Evolutionary conservation across 2,888 invertebrate species (phyloP).

Genomic region (Brenthis ino): DNA sequence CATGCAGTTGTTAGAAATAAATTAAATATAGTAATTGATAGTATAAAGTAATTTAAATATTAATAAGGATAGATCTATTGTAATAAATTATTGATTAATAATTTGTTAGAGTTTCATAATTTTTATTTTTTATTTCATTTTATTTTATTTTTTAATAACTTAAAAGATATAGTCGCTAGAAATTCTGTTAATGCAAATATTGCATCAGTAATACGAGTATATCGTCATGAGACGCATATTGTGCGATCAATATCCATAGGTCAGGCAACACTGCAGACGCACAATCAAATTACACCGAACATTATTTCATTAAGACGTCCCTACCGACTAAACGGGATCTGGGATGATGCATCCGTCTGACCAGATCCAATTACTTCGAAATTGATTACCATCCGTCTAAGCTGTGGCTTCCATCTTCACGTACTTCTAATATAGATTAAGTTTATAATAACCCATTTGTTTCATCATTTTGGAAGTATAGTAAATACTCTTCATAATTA

Average conservation of each 20-base stretch:
- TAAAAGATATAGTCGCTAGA: too few relatives aligned
- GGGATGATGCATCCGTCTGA: slow-evolving; percentile 62
- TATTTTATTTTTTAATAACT: too few relatives aligned
- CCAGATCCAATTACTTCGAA: slow-evolving; percentile 73
- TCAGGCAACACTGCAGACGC: slow-evolving; percentile 31
- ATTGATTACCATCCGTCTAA: slow-evolving; percentile 70
- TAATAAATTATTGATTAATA: too few relatives aligned
- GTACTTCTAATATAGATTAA: slow-evolving; percentile 29
- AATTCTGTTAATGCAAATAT: slow-evolving; percentile 4
- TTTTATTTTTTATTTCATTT: too few relatives aligned
- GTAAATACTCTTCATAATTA: neutral
- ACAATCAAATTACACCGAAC: slow-evolving; percentile 54
- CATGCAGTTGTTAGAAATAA: too few relatives aligned
- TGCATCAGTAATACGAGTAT: neutral
- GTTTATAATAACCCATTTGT: slow-evolving; percentile 13
- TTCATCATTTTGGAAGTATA: neutral
- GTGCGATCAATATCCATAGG: slow-evolving; percentile 31
- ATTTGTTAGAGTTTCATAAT: too few relatives aligned
- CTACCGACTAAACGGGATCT: slow-evolving; percentile 48
- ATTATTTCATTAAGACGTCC: slow-evolving; percentile 60
- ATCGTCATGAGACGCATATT: slow-evolving; percentile 15
- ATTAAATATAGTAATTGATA: too few relatives aligned
- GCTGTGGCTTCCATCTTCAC: slow-evolving; percentile 53
- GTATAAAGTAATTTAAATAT: too few relatives aligned
- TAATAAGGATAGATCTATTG: too few relatives aligned